These are phyloP conservation scores for Pycnonotus jocosus DNA, from an alignment of 2,113 vertebrate genomes.

Conservation along the genomic window DNA sequence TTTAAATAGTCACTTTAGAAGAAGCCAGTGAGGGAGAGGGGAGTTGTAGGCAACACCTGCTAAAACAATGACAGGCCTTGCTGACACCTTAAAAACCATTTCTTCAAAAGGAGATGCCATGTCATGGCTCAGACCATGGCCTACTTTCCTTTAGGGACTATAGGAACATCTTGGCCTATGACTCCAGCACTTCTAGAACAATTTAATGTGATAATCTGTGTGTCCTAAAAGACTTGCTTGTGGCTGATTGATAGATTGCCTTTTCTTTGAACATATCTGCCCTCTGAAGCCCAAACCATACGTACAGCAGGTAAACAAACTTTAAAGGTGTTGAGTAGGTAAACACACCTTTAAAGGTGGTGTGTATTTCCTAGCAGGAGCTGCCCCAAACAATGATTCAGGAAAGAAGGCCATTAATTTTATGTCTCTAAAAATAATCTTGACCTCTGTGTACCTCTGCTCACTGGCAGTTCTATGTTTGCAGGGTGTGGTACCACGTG, in stretches of 20 bases:
- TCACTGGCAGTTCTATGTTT: not conserved
- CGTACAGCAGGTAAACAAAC: not conserved
- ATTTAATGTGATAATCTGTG: not conserved
- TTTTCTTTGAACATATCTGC: not conserved
- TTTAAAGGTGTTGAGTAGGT: not conserved
- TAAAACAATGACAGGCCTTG: not conserved
- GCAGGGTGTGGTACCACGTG: not conserved
- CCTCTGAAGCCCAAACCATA: not conserved
- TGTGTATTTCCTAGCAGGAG: not conserved
- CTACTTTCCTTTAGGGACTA: not conserved
- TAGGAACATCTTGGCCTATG: not conserved
- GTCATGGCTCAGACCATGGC: not conserved
- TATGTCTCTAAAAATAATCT: conserved; percentile 2
- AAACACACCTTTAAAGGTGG: not conserved
- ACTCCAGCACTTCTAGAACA: not conserved
- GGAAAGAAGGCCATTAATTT: not conserved
- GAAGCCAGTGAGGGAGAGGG: not conserved
- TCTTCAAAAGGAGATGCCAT: not conserved
- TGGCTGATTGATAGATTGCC: not conserved
- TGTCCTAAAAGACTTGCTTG: not conserved
- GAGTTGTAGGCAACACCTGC: not conserved
- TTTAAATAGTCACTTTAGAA: not conserved
- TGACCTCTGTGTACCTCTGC: not conserved
- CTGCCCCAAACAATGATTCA: not conserved
- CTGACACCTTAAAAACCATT: not conserved